These are phyloP conservation scores for Tetrao urogallus DNA, from an alignment of 2,113 vertebrate genomes.

Conservation along the genomic window DNA sequence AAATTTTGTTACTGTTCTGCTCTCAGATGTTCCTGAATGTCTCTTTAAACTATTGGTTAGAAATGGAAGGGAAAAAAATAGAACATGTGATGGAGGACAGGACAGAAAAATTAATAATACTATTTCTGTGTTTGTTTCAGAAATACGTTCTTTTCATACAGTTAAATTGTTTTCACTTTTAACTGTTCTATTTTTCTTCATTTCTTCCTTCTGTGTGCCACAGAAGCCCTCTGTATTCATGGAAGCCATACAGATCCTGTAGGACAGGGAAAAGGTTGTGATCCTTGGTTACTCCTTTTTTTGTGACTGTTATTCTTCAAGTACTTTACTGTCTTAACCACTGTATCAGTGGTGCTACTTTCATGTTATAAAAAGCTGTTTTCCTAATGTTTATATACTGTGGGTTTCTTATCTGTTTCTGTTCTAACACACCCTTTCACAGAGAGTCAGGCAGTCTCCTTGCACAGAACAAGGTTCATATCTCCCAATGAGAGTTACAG, in stretches of 20 bases:
- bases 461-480: not conserved
- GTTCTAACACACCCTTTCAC: conserved; percentile 19
- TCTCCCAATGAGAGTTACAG: not conserved
- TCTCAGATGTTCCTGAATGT: not conserved
- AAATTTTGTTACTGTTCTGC: not conserved
- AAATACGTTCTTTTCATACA: not conserved
- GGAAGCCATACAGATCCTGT: not conserved
- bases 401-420: conserved; percentile 38
- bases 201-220: not conserved
- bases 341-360: conserved; percentile 13
- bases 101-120: not conserved
- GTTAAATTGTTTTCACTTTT: not conserved
- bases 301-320: conserved; percentile 2
- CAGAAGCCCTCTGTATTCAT: not conserved
- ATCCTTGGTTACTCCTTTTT: not conserved
- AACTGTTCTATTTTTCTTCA: not conserved
- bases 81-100: not conserved
- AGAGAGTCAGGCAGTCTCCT: not conserved
- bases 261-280: not conserved
- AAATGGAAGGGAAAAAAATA: not conserved
- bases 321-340: not conserved
- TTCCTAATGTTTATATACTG: conserved; percentile 13
- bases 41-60: not conserved
- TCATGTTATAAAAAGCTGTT: conserved; percentile 3
- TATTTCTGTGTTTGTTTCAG: not conserved